Percentiles rank a stretch among this genome's conserved stretches.
These are phyloP conservation scores for Sminthurinus aureus DNA, from an alignment of 2,888 invertebrate species.

Conservation along the genomic window DNA sequence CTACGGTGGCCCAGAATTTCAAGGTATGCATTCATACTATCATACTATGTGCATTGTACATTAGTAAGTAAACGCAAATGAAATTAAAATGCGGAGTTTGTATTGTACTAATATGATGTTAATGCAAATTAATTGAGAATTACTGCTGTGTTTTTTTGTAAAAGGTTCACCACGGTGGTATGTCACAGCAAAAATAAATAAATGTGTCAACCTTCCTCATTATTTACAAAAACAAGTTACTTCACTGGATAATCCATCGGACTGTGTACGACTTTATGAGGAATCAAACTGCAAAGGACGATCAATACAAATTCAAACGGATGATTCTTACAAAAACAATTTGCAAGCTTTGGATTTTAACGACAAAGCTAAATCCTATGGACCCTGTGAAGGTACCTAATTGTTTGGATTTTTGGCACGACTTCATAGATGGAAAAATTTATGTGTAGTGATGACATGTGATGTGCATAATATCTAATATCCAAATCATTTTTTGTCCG, in stretches of 20 bases:
- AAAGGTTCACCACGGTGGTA: no score
- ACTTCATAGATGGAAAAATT: not conserved
- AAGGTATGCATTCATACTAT: no score
- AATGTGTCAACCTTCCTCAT: not conserved
- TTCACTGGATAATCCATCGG: not conserved
- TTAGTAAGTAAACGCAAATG: no score
- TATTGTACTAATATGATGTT: no score
- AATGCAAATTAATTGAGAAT: no score
- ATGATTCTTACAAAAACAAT: not conserved
- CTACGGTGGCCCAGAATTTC: no score
- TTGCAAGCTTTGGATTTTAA: not conserved
- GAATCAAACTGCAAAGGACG: conserved; percentile 10
- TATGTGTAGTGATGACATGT: not conserved
- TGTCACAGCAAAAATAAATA: no score
- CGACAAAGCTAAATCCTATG: conserved; percentile 5
- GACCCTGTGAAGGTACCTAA: conserved; percentile 15
- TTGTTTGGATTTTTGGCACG: not conserved
- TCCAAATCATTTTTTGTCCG: not conserved
- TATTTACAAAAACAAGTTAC: conserved; percentile 7
- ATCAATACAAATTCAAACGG: conserved; percentile 5
- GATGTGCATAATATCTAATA: not conserved
- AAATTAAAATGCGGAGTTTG: no score
- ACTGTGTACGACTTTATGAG: conserved; percentile 4
- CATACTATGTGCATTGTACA: no score
- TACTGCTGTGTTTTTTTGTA: no score